Evolutionary conservation across 2,113 vertebrate genomes (phyloP).

Genomic region (Bucco capensis): DNA sequence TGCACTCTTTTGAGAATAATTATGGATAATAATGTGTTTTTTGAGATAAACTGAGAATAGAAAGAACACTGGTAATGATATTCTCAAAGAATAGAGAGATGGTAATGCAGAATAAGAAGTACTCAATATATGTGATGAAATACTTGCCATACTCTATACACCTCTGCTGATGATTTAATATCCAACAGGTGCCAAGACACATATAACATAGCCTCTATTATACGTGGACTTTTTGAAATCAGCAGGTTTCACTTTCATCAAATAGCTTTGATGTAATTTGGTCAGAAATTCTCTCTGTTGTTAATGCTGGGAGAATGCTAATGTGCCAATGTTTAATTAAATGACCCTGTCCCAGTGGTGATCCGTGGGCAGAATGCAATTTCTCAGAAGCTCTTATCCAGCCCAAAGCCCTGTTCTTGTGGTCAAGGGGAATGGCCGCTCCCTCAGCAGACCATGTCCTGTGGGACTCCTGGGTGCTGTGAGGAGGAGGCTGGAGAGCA

Average conservation of each 20-base stretch:
- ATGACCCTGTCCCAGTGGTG: not conserved
- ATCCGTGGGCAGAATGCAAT: fast-evolving
- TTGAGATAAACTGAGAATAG: not conserved
- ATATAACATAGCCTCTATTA: not conserved
- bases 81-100: not conserved
- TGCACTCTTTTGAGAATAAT: not conserved
- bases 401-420: not conserved
- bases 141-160: not conserved
- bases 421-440: fast-evolving
- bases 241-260: not conserved
- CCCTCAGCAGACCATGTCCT: not conserved
- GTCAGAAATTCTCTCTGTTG: not conserved
- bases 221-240: not conserved
- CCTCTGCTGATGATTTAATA: not conserved
- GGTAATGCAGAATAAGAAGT: not conserved
- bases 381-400: not conserved
- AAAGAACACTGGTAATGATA: not conserved
- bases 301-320: not conserved
- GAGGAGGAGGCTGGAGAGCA: not conserved
- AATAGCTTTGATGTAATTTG: not conserved
- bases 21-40: not conserved
- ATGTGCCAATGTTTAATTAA: not conserved
- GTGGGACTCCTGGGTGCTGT: fast-evolving
- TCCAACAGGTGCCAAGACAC: not conserved
- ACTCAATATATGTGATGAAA: not conserved